Base-by-base conservation (phyloP, 2,797 vertebrate species). In the Pelodytes ibericus region DNA sequence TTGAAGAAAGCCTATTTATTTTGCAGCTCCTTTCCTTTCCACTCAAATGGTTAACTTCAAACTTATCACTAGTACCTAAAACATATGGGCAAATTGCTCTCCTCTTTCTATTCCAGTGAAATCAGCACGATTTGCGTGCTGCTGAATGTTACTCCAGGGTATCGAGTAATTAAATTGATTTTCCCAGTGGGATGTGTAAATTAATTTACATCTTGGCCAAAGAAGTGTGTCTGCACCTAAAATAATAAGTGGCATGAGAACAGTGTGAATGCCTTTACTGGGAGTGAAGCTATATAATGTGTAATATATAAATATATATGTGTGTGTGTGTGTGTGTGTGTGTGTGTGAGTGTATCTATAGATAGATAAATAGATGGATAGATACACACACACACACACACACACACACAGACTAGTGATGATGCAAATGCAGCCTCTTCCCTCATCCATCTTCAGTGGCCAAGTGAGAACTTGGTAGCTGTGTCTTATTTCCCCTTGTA, bases 401-500 rank as follows among this genome's bases (percentile, higher is more conserved):
- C n/a, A n/a, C n/a, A n/a, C n/a, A n/a, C n/a, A n/a, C n/a, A n/a
- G n/a, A n/a, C n/a, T n/a, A n/a, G n/a, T n/a, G n/a, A 53, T 53
- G 49, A 18, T 70, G 51, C 5, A 69, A 51, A 49, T 6, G 41
- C 27, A 56, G 30, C 58, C 41, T 53, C 67, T 36, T 30, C 13
- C 31, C 24, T 69, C 65, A 5, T 70, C 39, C 31, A 24, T 39
- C 44, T 69, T 51, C 66, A 62, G 62, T 70, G 47, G 66, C 66
- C 31, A 70, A 63, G 58, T 58, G 51, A 63, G 67, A 77, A 77
- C 49, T 77, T 71, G 47, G 49, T 60, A 77, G 67, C 74, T 77
- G 74, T 69, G 58, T 76, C 67, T 77, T 47, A 47, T 75, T 15
- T 71, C 60, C 59, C 49, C 74, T 71, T 71, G 60, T 57, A 71